These are phyloP conservation scores for Graptemys geographica DNA, from an alignment of 2,797 vertebrate species.

Conservation along the genomic window DNA sequence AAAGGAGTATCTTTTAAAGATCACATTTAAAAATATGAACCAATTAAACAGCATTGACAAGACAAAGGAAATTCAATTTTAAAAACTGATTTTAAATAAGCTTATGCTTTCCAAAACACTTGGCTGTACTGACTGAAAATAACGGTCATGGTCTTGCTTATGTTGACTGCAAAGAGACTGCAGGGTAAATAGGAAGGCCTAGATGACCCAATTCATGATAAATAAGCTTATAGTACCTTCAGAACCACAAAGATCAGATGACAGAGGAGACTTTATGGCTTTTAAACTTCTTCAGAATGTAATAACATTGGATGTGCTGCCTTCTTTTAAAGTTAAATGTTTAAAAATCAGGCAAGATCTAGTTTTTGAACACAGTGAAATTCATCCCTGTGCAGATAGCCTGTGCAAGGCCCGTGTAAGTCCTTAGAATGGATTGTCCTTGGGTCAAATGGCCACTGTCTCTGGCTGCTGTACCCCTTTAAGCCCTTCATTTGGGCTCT, in stretches of 20 bases:
- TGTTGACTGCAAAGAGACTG: background rate
- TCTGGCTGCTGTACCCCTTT: background rate
- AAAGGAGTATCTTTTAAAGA: background rate
- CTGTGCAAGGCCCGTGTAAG: background rate
- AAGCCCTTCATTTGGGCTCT: background rate
- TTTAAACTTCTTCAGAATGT: background rate
- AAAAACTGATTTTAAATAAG: rapidly evolving
- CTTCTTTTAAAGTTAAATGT: background rate
- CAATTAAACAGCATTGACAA: background rate
- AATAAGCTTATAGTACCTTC: background rate
- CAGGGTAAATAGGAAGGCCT: background rate
- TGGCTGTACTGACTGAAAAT: background rate
- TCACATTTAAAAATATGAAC: background rate
- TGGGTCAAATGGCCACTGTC: background rate
- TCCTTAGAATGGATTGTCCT: background rate
- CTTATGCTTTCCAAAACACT: background rate
- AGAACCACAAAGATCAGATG: background rate
- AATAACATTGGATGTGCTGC: background rate
- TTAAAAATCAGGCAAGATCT: background rate
- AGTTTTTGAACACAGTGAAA: background rate
- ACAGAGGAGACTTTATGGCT: background rate
- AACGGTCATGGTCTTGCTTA: background rate
- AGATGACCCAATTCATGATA: background rate
- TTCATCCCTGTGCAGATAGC: background rate
- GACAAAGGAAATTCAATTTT: background rate